Conservation (phyloP, 2,797 vertebrate species). For the Gymnoscopelus microlampas region DNA sequence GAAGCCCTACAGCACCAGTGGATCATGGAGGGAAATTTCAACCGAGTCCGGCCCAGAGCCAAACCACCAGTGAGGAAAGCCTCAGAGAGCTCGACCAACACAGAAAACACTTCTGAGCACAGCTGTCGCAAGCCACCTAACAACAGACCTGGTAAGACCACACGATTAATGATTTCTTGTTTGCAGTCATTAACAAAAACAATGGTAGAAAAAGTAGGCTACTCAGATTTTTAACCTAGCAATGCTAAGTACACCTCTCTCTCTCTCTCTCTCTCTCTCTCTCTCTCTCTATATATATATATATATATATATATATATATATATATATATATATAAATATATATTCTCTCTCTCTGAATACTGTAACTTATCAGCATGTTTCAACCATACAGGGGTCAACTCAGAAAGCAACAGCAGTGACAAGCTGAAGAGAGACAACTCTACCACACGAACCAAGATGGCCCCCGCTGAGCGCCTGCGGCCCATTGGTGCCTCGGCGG, state of each 20-base stretch:
- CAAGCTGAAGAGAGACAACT: conserved; percentile 71
- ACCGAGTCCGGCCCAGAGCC: conserved; percentile 76
- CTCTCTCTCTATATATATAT: too few relatives aligned
- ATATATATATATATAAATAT: too few relatives aligned
- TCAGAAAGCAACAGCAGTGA: conserved; percentile 61
- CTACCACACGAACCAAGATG: conserved; percentile 59
- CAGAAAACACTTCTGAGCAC: conserved; percentile 60
- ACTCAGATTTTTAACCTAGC: too few relatives aligned
- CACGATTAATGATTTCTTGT: too few relatives aligned
- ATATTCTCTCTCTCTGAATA: neutral
- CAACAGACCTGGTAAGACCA: conserved; percentile 66
- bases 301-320: too few relatives aligned
- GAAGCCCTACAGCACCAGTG: conserved; percentile 90
- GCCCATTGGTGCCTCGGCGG: conserved; percentile 79
- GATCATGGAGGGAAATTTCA: conserved; percentile 87
- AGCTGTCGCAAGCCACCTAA: conserved; percentile 50
- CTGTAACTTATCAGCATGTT: neutral
- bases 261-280: too few relatives aligned
- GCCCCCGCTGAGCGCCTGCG: conserved; percentile 70
- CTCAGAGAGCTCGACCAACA: conserved; percentile 62
- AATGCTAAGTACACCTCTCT: too few relatives aligned
- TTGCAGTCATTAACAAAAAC: too few relatives aligned
- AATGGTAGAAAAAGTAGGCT: too few relatives aligned
- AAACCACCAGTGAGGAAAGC: conserved; percentile 76
- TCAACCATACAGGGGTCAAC: conserved; percentile 47